Percentiles rank a stretch among this genome's conserved stretches.
phyloP scores from a whole-genome alignment of 2,888 invertebrate genomes.

The Chalcis sispes region DNA sequence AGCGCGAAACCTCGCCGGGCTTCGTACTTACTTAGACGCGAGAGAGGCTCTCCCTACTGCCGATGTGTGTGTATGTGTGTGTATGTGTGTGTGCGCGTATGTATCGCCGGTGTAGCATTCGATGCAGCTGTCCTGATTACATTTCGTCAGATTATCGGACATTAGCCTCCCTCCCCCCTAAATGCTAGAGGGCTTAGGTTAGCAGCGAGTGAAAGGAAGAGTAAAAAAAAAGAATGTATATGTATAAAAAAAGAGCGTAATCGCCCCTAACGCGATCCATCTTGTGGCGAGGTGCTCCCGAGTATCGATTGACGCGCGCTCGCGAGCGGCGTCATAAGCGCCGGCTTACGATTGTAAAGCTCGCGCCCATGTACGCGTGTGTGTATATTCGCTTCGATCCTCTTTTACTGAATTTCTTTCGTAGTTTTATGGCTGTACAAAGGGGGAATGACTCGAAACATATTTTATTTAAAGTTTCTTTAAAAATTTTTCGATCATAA shows the following conservation, averaged over 20 bases:
- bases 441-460: too few relatives aligned
- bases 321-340: constrained; percentile 14
- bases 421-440: constrained; percentile 12
- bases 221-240: not conserved
- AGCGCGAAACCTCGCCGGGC: constrained; percentile 50
- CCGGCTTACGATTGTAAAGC: constrained; percentile 32
- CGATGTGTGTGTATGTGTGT: constrained; percentile 53
- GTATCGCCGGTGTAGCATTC: constrained; percentile 51
- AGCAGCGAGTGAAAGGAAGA: not conserved
- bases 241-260: constrained; percentile 20
- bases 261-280: constrained; percentile 50
- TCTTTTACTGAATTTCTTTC: constrained; percentile 3
- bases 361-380: too few relatives aligned
- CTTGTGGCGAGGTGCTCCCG: not conserved
- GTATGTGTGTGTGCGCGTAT: constrained; percentile 48
- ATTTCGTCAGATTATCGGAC: constrained; percentile 61
- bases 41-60: too few relatives aligned
- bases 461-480: too few relatives aligned
- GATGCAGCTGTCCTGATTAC: constrained; percentile 65
- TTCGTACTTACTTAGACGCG: constrained; percentile 65
- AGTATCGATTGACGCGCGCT: constrained; percentile 45
- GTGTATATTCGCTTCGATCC: too few relatives aligned
- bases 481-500: too few relatives aligned
- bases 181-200: not conserved
- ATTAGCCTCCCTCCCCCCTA: constrained; percentile 51